phyloP scores from a whole-genome alignment of 1,140 invertebrate genomes.

The Popillia japonica region DNA sequence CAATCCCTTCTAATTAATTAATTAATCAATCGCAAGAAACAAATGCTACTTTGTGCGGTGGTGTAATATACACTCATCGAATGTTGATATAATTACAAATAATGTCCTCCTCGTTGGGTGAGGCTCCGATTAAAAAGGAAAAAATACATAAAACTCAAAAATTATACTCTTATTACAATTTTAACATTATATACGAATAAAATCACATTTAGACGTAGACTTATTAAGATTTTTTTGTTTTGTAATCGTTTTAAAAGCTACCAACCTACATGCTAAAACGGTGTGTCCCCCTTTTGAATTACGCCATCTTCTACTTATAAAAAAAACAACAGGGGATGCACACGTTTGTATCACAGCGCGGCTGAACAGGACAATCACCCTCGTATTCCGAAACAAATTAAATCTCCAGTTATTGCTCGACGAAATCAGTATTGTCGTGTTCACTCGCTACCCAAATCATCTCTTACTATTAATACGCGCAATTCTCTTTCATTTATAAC shows the following conservation, averaged over 20 bases:
- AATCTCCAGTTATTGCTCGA: not conserved
- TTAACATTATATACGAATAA: constrained; percentile 51
- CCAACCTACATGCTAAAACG: constrained; percentile 51
- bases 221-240: constrained; percentile 49
- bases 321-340: not conserved
- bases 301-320: not conserved
- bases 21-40: not conserved
- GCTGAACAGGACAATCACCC: constrained; percentile 57
- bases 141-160: constrained; percentile 49
- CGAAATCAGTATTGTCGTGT: constrained; percentile 55
- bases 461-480: constrained; percentile 51
- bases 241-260: constrained; percentile 40
- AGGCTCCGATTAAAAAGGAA: constrained; percentile 50
- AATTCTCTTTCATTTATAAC: constrained; percentile 40
- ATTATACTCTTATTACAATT: constrained; percentile 53
- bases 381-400: not conserved
- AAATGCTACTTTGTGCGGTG: constrained; percentile 40
- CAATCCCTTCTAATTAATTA: constrained; percentile 17
- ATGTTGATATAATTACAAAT: constrained; percentile 3
- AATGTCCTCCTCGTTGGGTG: constrained; percentile 44
- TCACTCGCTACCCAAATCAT: constrained; percentile 57
- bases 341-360: constrained; percentile 54
- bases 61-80: not conserved
- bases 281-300: constrained; percentile 43
- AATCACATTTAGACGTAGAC: constrained; percentile 57